Evolutionary conservation across 2,113 vertebrate genomes (phyloP).

Genomic region (Emydura subglobosa): DNA sequence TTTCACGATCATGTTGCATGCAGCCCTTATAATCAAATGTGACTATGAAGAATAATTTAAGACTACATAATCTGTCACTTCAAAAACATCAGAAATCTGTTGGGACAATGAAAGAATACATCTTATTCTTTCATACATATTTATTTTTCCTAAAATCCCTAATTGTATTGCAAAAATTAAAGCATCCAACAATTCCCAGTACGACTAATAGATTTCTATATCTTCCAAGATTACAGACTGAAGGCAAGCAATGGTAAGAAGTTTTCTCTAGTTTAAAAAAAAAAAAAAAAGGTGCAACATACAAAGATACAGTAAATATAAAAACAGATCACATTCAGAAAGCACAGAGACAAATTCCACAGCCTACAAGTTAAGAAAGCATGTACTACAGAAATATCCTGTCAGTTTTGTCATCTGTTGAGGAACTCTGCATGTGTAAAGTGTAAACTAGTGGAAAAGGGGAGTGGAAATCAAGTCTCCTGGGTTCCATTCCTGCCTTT

Average conservation of each 20-base stretch:
- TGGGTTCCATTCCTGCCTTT: not conserved
- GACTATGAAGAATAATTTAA: not conserved
- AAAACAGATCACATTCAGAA: not conserved
- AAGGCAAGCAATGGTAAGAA: not conserved
- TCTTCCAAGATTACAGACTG: not conserved
- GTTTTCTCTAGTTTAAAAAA: not conserved
- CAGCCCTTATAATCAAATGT: slow-evolving; percentile 11
- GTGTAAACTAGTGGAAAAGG: not conserved
- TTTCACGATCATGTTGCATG: not conserved
- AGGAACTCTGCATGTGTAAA: not conserved
- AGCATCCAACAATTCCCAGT: not conserved
- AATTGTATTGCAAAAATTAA: not conserved
- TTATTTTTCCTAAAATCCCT: not conserved
- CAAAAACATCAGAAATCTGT: not conserved
- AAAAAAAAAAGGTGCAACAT: not conserved
- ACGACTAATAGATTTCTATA: not conserved
- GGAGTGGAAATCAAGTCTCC: not conserved
- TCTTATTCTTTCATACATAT: not conserved
- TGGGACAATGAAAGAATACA: not conserved
- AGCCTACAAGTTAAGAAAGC: not conserved
- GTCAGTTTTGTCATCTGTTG: not conserved
- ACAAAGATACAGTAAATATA: not conserved
- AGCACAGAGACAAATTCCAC: not conserved
- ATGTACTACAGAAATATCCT: not conserved
- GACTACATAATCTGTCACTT: not conserved